These are phyloP conservation scores for Stegodyphus dumicola DNA, from an alignment of 1,140 invertebrate genomes.

Conservation along the genomic window DNA sequence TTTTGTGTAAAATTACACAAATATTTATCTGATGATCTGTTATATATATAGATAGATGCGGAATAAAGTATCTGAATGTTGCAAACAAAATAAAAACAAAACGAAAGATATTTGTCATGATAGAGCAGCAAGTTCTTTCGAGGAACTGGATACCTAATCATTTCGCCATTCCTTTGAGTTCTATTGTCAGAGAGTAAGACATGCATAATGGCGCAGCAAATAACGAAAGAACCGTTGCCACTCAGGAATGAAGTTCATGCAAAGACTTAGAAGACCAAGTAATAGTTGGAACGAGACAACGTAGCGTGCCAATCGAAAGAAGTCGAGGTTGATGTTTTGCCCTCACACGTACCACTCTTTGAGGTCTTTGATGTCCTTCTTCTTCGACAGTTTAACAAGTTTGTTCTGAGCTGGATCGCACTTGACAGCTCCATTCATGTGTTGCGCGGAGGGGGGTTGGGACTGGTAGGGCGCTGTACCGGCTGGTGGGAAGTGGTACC, in stretches of 20 bases:
- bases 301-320: background rate
- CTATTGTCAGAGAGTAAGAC: background rate
- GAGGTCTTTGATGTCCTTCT: conserved; percentile 85
- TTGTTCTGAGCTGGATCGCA: conserved; percentile 22
- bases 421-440: conserved; percentile 55
- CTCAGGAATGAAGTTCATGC: background rate
- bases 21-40: no score
- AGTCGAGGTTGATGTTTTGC: background rate
- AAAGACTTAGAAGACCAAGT: conserved; percentile 33
- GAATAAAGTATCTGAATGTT: background rate
- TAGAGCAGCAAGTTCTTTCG: conserved; percentile 7
- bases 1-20: no score
- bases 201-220: background rate
- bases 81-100: background rate
- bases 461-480: conserved; percentile 39
- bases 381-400: conserved; percentile 69
- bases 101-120: background rate
- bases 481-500: conserved; percentile 51
- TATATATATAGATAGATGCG: background rate
- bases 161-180: background rate
- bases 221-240: background rate
- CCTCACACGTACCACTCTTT: conserved; percentile 93
- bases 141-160: conserved; percentile 27
- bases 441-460: conserved; percentile 33
- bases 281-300: conserved; percentile 40